Evolutionary conservation across 1,140 invertebrate species (phyloP).

Genomic region (Drosophila arizonae): DNA sequence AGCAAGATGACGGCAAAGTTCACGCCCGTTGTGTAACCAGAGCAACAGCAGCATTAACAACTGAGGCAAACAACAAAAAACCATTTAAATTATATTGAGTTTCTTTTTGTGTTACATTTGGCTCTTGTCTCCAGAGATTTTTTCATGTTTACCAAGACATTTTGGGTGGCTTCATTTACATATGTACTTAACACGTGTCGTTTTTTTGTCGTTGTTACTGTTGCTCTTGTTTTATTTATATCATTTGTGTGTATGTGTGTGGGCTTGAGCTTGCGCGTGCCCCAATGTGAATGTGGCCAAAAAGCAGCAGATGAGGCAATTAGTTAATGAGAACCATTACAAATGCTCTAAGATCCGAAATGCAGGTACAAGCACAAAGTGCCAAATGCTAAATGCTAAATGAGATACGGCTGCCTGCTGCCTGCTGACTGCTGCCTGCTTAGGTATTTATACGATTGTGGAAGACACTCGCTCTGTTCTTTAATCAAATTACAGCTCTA

Average conservation of each 20-base stretch:
- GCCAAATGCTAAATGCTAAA: not conserved
- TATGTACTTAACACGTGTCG: conserved; percentile 73
- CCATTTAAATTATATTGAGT: conserved; percentile 73
- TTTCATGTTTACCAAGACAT: conserved; percentile 26
- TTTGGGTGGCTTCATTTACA: conserved; percentile 56
- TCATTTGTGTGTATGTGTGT: conserved; percentile 1
- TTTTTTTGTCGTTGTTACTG: not conserved
- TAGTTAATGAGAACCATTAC: conserved; percentile 62
- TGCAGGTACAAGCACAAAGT: conserved; percentile 22
- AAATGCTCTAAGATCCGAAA: conserved; percentile 33
- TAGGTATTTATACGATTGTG: conserved; percentile 29
- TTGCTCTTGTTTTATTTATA: conserved; percentile 19
- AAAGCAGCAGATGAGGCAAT: conserved; percentile 40
- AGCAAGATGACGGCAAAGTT: conserved; percentile 32
- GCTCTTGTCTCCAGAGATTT: conserved; percentile 7
- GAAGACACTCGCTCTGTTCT: conserved; percentile 44
- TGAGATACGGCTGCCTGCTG: not conserved
- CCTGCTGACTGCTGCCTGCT: not conserved
- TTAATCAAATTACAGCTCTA: conserved; percentile 75
- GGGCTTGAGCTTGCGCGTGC: not conserved
- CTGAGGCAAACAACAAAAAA: conserved; percentile 45
- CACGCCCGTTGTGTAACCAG: conserved; percentile 36
- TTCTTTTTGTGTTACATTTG: conserved; percentile 44
- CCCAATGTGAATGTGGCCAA: not conserved
- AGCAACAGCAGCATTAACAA: conserved; percentile 19